Evolutionary conservation across 2,113 vertebrate species (phyloP).

Genomic region (Calidris pygmaea): DNA sequence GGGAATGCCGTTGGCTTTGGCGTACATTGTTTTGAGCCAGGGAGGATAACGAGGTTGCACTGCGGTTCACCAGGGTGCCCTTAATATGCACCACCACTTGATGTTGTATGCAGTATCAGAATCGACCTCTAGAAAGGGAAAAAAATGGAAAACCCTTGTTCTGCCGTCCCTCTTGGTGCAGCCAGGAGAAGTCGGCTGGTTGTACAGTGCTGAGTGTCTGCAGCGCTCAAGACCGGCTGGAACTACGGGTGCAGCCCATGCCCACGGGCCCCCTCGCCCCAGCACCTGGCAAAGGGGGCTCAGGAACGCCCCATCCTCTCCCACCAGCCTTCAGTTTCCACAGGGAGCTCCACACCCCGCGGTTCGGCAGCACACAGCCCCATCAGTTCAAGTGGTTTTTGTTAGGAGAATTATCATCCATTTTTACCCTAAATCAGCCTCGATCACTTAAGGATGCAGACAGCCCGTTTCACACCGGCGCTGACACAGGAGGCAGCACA

Average conservation of each 20-base stretch:
- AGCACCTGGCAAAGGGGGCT: not conserved
- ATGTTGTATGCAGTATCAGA: not conserved
- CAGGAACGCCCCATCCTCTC: rapidly evolving
- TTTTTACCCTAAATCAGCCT: not conserved
- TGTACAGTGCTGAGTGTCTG: not conserved
- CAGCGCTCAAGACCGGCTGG: not conserved
- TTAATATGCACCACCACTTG: not conserved
- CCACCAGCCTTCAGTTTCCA: rapidly evolving
- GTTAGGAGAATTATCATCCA: not conserved
- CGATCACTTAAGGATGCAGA: not conserved
- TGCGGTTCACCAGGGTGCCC: rapidly evolving
- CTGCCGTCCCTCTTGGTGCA: not conserved
- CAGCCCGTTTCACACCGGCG: not conserved
- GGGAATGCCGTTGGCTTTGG: rapidly evolving
- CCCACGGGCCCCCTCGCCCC: rapidly evolving
- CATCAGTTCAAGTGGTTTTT: not conserved
- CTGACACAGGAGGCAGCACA: rapidly evolving
- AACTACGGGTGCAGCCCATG: rapidly evolving
- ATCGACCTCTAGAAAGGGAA: not conserved
- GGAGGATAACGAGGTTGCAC: not conserved
- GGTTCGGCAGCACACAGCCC: rapidly evolving
- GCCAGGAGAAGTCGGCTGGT: not conserved
- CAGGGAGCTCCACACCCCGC: rapidly evolving
- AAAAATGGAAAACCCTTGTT: not conserved
- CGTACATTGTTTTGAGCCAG: not conserved